Base-by-base conservation (phyloP, 2,113 vertebrate genomes). In the Anguilla rostrata region DNA sequence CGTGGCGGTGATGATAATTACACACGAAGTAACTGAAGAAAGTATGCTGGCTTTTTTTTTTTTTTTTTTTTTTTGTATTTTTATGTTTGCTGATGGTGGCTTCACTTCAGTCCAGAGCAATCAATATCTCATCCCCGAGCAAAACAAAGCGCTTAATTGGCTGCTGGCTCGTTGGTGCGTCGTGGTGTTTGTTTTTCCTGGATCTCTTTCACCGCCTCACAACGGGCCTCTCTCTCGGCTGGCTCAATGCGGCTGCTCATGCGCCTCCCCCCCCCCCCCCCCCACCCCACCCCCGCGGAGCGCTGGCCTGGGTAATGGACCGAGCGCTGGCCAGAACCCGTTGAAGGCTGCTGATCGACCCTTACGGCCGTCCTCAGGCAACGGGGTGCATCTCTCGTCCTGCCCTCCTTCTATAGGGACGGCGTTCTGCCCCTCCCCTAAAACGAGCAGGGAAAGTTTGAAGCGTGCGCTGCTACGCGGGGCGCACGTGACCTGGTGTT, bases 51-150 rank as follows among this genome's bases (percentile, higher is more conserved):
- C 26, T 6, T 75, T 75, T 34, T n/a, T 66, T 75, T n/a, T 7
- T 29, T 11, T 53, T 53, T 53, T 53, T 53, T 14, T 60, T 1
- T 60, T 60, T 60, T 20, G 43, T 6, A 46, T 6, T 53, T 53
- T 11, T 34, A 6, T 14, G 11, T 29, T 75, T 75, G 71, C 26
- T 34, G 26, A 75, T 34, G 71, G 9, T 12, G 34, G 29, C n/a
- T 9, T 1, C 71, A 29, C 71, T 34, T 75, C 71, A 75, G 71
- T 75, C n/a, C 71, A 75, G 71, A 75, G 26, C 71, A 75, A 75
- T 75, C 71, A 75, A 75, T 75, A 75, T 75, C 71, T 75, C n/a
- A 34, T 34, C 71, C 71, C 71, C 34, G 29, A 75, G 71, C 71
- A 75, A 75, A 75, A 26, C 71, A 75, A 75, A 75, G n/a, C 6